Conservation (phyloP, 92 coral and sea anemone species). For the Epizoanthus illoricatus region DNA sequence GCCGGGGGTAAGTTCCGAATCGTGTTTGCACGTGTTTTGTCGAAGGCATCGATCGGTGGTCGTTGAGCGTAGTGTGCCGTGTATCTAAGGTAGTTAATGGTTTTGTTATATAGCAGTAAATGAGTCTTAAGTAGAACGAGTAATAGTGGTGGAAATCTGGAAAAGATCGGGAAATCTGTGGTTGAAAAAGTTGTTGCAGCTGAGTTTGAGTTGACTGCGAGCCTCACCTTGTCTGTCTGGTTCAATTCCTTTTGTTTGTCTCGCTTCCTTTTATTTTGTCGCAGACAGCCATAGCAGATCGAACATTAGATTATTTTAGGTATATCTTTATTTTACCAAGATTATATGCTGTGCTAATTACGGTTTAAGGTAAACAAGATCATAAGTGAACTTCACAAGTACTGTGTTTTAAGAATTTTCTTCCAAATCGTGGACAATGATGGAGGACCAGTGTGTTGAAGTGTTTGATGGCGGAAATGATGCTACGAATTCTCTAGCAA, state of each 20-base stretch:
- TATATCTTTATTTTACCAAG: not conserved
- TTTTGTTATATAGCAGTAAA: not conserved
- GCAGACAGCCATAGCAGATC: not conserved
- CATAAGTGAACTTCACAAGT: too few relatives aligned
- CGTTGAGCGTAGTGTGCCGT: not conserved
- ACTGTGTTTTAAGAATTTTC: not conserved
- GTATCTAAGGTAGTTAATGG: not conserved
- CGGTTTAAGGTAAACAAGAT: not conserved
- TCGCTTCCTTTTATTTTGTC: not conserved
- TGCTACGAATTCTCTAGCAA: too few relatives aligned
- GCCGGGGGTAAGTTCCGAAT: conserved; percentile 81
- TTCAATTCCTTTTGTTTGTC: conserved; percentile 1
- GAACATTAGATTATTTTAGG: not conserved
- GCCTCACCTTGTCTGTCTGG: not conserved
- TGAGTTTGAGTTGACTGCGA: not conserved
- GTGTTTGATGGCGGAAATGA: too few relatives aligned
- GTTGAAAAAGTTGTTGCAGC: not conserved
- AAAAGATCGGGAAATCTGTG: not conserved
- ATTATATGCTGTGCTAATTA: not conserved
- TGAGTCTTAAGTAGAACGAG: not conserved
- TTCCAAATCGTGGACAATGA: too few relatives aligned
- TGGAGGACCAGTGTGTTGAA: too few relatives aligned
- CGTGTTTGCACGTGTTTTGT: conserved; percentile 8
- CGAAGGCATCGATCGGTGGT: conserved; percentile 4
- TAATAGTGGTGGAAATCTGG: not conserved